These are phyloP conservation scores for Ammodytes dubius DNA, from an alignment of 2,113 vertebrate species.

Conservation along the genomic window DNA sequence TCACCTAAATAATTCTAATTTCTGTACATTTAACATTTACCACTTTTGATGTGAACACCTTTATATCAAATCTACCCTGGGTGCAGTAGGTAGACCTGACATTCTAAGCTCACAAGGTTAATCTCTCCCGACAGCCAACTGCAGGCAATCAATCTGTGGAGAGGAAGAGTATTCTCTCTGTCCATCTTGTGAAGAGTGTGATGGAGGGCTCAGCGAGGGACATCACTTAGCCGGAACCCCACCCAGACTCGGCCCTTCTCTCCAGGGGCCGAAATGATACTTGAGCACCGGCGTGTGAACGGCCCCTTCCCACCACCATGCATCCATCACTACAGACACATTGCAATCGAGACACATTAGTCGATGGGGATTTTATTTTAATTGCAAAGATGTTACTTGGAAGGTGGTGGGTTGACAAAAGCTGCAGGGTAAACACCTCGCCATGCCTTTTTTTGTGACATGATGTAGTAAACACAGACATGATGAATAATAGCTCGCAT, in stretches of 20 bases:
- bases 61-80: conserved; percentile 20
- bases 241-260: conserved; percentile 46
- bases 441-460: conserved; percentile 15
- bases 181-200: conserved; percentile 73
- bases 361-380: conserved; percentile 59
- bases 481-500: conserved; percentile 52
- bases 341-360: conserved; percentile 44
- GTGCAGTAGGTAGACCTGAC: conserved; percentile 24
- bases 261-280: conserved; percentile 64
- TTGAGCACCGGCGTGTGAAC: conserved; percentile 52
- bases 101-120: conserved; percentile 70
- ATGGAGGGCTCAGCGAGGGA: conserved; percentile 72
- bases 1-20: not conserved
- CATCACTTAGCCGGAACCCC: conserved; percentile 60
- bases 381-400: conserved; percentile 19
- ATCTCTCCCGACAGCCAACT: conserved; percentile 68
- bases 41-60: not conserved
- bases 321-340: conserved; percentile 60
- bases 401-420: conserved; percentile 33
- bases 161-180: conserved; percentile 69
- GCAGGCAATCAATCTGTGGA: conserved; percentile 69
- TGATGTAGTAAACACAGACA: conserved; percentile 42
- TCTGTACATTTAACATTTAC: not conserved
- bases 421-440: not conserved
- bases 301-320: conserved; percentile 12